Evolutionary conservation across 2,888 invertebrate species (phyloP).

Genomic region (Nasonovia ribisnigri): DNA sequence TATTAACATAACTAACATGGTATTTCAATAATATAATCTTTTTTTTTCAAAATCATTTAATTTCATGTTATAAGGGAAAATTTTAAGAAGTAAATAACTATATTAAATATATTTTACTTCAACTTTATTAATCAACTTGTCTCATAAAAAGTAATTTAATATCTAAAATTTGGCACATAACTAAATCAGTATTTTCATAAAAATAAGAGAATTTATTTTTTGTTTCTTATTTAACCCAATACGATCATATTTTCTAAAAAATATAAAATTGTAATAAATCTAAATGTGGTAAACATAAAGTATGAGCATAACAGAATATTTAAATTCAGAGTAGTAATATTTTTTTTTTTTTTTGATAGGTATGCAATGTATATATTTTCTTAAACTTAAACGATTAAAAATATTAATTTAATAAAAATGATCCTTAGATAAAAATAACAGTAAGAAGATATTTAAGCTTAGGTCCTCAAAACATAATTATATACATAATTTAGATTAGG

Average conservation of each 20-base stretch:
- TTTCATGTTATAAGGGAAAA: constrained; percentile 12
- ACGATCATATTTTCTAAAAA: constrained; percentile 25
- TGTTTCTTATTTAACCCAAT: constrained; percentile 11
- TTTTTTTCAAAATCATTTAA: constrained; percentile 17
- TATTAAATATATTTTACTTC: constrained; percentile 6
- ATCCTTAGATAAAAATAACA: background rate
- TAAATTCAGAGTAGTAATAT: background rate
- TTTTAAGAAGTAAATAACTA: background rate
- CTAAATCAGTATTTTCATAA: constrained; percentile 52
- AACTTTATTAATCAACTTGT: background rate
- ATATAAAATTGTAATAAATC: background rate
- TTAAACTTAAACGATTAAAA: background rate
- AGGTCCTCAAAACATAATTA: background rate
- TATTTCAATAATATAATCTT: constrained; percentile 37
- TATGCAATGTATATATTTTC: background rate
- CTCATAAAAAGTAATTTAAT: constrained; percentile 19
- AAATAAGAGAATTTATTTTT: constrained; percentile 49
- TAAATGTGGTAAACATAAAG: constrained; percentile 26
- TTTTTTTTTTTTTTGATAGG: background rate
- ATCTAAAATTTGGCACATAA: constrained; percentile 29
- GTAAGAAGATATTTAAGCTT: constrained; percentile 16
- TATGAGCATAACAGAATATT: background rate
- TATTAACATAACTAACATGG: constrained; percentile 38
- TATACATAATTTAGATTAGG: constrained; percentile 1
- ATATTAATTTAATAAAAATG: background rate